Evolutionary conservation across 2,888 invertebrate species (phyloP).

Genomic region (Polylopha cassiicola): DNA sequence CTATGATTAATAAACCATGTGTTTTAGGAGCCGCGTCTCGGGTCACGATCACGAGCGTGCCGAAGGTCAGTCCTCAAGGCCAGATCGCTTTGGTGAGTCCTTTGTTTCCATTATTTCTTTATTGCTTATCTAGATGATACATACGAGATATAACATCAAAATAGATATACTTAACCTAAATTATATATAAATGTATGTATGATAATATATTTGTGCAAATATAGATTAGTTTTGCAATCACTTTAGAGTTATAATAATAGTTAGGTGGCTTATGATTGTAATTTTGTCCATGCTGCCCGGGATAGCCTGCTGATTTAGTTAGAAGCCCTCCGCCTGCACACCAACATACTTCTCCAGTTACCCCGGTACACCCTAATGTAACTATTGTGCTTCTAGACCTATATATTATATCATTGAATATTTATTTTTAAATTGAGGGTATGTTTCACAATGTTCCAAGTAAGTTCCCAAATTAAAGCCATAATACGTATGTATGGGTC

Average conservation of each 20-base stretch:
- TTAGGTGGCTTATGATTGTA: constrained; percentile 27
- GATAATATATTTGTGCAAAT: constrained; percentile 20
- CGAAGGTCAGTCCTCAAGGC: constrained; percentile 79
- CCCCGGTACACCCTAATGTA: constrained; percentile 78
- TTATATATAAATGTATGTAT: constrained; percentile 1
- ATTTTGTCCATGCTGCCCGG: constrained; percentile 65
- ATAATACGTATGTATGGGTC: too few species aligned
- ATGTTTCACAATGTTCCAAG: too few species aligned
- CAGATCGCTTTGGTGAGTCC: constrained; percentile 82
- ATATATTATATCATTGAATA: constrained; percentile 5
- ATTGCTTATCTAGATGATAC: constrained; percentile 2
- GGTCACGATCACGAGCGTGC: constrained; percentile 74
- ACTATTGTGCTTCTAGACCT: constrained; percentile 31
- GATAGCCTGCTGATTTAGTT: constrained; percentile 79
- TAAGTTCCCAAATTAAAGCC: too few species aligned
- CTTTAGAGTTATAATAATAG: constrained; percentile 8
- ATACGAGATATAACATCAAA: background rate
- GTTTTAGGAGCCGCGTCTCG: constrained; percentile 66
- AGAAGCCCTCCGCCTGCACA: constrained; percentile 92
- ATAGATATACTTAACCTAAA: background rate
- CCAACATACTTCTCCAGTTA: constrained; percentile 85
- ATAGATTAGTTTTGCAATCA: constrained; percentile 15
- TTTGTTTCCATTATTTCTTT: background rate
- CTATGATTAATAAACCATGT: constrained; percentile 1
- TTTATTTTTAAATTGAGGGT: too few species aligned